Base-by-base conservation (phyloP, 1,140 invertebrate species). In the Leptoteleia sp. region DNA sequence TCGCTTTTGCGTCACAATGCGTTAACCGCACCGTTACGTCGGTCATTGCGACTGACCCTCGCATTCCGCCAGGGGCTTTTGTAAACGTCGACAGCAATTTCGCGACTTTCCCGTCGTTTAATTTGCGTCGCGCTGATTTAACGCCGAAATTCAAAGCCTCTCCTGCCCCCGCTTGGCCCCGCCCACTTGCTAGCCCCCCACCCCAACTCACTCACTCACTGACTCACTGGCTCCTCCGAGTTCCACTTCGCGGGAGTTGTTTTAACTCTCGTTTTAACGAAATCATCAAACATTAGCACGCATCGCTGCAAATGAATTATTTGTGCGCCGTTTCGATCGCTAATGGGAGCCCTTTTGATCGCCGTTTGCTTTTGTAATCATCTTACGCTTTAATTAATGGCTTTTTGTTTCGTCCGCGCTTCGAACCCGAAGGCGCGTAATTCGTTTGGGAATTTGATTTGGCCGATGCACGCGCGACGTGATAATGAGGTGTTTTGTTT, bases 11-110 rank as follows among this genome's bases (percentile, higher is more conserved):
- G 45, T 65, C 48, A 54, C 62, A 54, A 65, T 45, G 81, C 59
- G 59, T 80, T 62, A 65, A 62, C 64, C 79, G 62, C 67, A 76
- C 79, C 71, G 72, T 77, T 75, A 79, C 48, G 67, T 7, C 27
- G 8, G 6, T 7, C 27, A 29, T 1, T 29, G 4, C 27, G 27
- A 3, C 27, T 29, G 48, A 31, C 47, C 52, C 29, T 48, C 11
- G 45, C 15, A 47, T 61, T 43, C 16, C 42, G 7, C 59, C n/a
- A n/a, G n/a, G 17, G 11, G 43, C 33, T 64, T 64, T 65, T 52
- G 47, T 47, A 40, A 25, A 50, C 27, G 43, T 62, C 62, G 31
- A 54, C 31, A 29, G 62, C 61, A 71, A 43, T 57, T 54, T 64
- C 57, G n/a, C 72, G 43, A 70, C 57, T 79, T 64, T 48, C 6